phyloP scores from a whole-genome alignment of 35 echinoderm and acorn worm species.

The Lytechinus pictus region DNA sequence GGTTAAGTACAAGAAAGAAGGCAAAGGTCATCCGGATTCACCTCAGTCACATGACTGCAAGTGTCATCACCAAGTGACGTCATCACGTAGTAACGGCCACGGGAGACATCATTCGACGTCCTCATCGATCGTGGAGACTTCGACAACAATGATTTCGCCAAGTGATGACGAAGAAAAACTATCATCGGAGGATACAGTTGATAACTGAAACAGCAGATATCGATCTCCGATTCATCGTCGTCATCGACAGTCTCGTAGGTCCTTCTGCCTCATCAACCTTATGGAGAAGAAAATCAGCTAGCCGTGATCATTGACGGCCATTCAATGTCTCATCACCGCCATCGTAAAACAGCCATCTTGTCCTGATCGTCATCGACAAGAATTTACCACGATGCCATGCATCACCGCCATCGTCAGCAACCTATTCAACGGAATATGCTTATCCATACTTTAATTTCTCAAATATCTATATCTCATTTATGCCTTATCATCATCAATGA shows the following conservation, averaged over 20 bases:
- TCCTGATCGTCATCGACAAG: too few species aligned
- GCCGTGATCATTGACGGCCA: too few species aligned
- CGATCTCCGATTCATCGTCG: not conserved
- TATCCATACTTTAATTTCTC: too few species aligned
- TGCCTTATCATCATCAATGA: too few species aligned
- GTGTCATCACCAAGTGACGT: slow-evolving; percentile 80
- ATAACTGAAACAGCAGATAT: not conserved
- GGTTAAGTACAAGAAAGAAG: slow-evolving; percentile 98
- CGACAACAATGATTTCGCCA: slow-evolving; percentile 17
- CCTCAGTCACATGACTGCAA: slow-evolving; percentile 79
- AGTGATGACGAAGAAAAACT: slow-evolving; percentile 45
- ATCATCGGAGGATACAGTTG: slow-evolving; percentile 19
- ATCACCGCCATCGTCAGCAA: too few species aligned
- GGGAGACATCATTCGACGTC: slow-evolving; percentile 36
- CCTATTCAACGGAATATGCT: too few species aligned
- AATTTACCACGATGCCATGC: too few species aligned
- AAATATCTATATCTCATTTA: too few species aligned
- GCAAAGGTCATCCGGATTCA: slow-evolving; percentile 61
- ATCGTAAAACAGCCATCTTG: too few species aligned
- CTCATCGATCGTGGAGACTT: slow-evolving; percentile 48
- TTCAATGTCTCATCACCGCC: too few species aligned
- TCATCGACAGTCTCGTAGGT: not conserved
- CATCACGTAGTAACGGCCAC: slow-evolving; percentile 58
- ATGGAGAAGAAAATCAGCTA: too few species aligned
- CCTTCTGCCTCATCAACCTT: too few species aligned